Conservation (phyloP, 2,888 invertebrate species). For the Dendrolimus pini region DNA sequence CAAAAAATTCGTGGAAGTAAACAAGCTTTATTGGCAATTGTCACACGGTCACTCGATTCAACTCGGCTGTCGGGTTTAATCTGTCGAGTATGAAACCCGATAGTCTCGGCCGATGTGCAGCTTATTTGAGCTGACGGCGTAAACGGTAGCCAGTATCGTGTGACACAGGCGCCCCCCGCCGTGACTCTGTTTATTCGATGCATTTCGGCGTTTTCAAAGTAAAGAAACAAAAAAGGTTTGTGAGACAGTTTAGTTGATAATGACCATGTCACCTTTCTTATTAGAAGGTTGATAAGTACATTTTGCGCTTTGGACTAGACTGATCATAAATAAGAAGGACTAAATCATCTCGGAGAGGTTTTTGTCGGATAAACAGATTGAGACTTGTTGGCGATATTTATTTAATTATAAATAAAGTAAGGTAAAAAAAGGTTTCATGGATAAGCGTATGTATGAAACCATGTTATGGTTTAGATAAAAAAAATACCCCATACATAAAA, state of each 20-base stretch:
- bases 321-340: no score
- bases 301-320: no score
- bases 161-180: constrained; percentile 58
- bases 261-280: no score
- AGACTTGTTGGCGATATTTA: no score
- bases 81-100: constrained; percentile 54
- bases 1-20: not conserved
- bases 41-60: constrained; percentile 23
- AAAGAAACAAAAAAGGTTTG: not conserved
- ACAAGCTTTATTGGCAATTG: constrained; percentile 1
- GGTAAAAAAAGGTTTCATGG: no score
- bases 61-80: constrained; percentile 39
- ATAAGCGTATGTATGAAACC: no score
- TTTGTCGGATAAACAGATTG: no score
- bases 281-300: no score
- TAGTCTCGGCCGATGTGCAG: constrained; percentile 34
- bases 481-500: no score
- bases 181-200: constrained; percentile 22
- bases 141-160: constrained; percentile 63
- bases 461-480: no score
- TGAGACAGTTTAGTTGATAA: not conserved
- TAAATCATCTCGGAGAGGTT: no score
- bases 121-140: constrained; percentile 39
- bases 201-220: constrained; percentile 10
- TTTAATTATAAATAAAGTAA: no score